A percentile compares a stretch with the other conserved stretches of the same genome.
Evolutionary conservation across 2,797 vertebrate species (phyloP).

Genomic region (Nasua narica): DNA sequence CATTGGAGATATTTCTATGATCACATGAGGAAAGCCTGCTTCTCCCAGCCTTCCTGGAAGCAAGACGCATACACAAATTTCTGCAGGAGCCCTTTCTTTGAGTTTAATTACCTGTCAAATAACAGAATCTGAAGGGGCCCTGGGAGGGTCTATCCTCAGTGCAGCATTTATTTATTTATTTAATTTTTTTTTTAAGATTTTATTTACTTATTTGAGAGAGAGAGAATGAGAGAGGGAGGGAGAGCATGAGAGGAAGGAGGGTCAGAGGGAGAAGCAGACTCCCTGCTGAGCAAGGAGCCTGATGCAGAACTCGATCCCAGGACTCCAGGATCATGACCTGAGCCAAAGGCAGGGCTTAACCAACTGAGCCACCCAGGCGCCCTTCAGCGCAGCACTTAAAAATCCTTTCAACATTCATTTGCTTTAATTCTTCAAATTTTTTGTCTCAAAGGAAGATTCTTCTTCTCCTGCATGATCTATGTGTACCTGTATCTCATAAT

Average conservation of each 20-base stretch:
- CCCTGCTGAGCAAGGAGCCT: no score
- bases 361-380: no score
- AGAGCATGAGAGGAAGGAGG: no score
- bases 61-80: background rate
- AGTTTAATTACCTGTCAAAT: background rate
- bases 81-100: background rate
- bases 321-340: no score
- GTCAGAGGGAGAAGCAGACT: no score
- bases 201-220: no score
- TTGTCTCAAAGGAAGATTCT: background rate
- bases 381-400: background rate
- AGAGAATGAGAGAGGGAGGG: no score
- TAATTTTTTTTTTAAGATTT: no score
- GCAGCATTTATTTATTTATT: background rate
- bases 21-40: background rate
- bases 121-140: background rate
- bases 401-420: background rate
- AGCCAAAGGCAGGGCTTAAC: no score
- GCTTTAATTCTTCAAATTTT: background rate
- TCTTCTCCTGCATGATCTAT: background rate
- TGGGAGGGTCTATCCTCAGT: background rate
- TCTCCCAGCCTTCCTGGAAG: background rate
- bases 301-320: no score
- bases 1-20: background rate
- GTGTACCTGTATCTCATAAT: background rate